Base-by-base conservation (phyloP, 2,888 invertebrate species). In the Temnothorax unifasciatus region DNA sequence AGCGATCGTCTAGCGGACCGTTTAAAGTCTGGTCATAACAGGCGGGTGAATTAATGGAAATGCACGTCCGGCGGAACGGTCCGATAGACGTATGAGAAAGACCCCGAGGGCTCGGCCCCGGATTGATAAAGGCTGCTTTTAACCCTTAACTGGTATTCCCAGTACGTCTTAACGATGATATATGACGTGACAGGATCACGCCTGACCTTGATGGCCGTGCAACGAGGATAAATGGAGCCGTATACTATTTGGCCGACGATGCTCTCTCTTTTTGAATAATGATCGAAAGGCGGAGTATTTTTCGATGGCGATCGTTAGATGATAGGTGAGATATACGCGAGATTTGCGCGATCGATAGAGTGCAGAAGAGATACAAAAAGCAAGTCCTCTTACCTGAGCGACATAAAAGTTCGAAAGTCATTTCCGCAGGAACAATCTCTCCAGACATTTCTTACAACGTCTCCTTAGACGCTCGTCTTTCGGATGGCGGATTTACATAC, bases 91-190 rank as follows among this genome's bases (percentile, higher is more conserved):
- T 89, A 87, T 89, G 88, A 88, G 89, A 90, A 89, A 87, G 86
- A 86, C 89, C 90, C 83, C 82, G 85, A 66, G 90, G 87, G 89
- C 85, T 86, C 84, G 86, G 85, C 74, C 83, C 13, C 29, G 85
- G 90, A 90, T 89, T 89, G 90, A 90, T 90, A 90, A 90, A 90
- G 90, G 88, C 88, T 85, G 89, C 90, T 88, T 90, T 90, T 90
- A 90, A 90, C 90, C 90, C 90, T 89, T 89, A 90, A 89, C 90
- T 89, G 87, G 87, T 84, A 87, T 90, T 89, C 88, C 84, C 75
- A 82, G 74, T 74, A 73, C 86, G 82, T 84, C 82, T 85, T 90
- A 90, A 90, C 90, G 90, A 90, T 90, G 90, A 90, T 90, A 86
- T 90, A 90, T 85, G 89, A 86, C 86, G 88, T 86, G 86, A 85